These are phyloP conservation scores for Lepus americanus DNA, from an alignment of 2,113 vertebrate genomes.

Conservation along the genomic window DNA sequence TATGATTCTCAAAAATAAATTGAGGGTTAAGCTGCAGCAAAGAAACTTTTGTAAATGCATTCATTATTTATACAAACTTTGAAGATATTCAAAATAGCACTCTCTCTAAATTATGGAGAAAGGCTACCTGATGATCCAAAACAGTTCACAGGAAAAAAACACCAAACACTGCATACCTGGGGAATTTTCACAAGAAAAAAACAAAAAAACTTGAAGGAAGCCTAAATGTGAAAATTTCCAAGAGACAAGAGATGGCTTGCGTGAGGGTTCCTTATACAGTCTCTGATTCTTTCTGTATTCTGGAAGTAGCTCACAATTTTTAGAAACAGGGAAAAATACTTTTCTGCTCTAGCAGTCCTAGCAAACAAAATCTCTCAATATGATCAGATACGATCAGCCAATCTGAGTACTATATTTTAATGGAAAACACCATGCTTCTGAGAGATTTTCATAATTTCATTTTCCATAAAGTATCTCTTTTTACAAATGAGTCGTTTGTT, in stretches of 20 bases:
- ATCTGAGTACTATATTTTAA: neutral
- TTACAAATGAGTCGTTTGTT: slow-evolving; percentile 33
- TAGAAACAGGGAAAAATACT: neutral
- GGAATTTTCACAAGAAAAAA: neutral
- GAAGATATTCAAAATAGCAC: slow-evolving; percentile 31
- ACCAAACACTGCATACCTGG: neutral
- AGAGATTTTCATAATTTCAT: slow-evolving; percentile 19
- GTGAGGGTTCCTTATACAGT: neutral
- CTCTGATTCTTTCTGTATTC: neutral
- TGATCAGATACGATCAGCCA: neutral
- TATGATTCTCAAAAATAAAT: slow-evolving; percentile 26
- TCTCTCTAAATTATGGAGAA: slow-evolving; percentile 29
- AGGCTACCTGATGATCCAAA: neutral
- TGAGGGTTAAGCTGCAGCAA: slow-evolving; percentile 20
- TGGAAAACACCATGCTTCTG: neutral
- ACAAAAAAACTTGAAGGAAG: neutral
- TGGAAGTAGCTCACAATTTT: neutral
- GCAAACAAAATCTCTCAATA: slow-evolving; percentile 35
- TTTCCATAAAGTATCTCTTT: slow-evolving; percentile 19
- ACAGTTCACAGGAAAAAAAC: neutral
- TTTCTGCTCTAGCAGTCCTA: neutral
- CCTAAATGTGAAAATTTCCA: slow-evolving; percentile 17
- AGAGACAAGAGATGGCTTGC: neutral
- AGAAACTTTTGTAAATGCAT: slow-evolving; percentile 24
- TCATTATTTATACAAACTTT: neutral